phyloP scores from a whole-genome alignment of 2,113 vertebrate species.

The Melanostigma gelatinosum region DNA sequence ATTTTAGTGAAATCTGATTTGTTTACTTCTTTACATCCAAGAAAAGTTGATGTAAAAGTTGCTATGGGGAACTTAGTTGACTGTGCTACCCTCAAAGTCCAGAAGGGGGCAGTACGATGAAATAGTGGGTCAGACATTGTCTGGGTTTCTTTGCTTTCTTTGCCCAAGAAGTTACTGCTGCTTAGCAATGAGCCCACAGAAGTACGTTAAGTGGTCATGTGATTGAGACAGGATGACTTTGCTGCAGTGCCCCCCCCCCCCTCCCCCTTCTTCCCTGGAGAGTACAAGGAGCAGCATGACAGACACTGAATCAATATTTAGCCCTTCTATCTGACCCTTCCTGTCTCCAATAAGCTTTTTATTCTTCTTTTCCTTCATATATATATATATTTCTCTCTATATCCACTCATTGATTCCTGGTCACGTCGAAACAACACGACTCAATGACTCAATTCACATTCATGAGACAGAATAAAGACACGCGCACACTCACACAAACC shows the following conservation, averaged over 20 bases:
- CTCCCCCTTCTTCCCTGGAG: slow-evolving; percentile 18
- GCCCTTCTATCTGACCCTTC: slow-evolving; percentile 34
- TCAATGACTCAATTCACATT: not conserved
- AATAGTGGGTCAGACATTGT: slow-evolving; percentile 7
- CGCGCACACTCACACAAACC: not conserved
- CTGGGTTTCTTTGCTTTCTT: not conserved
- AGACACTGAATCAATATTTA: slow-evolving; percentile 62
- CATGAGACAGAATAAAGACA: not conserved
- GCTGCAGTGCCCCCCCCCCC: slow-evolving; percentile 30
- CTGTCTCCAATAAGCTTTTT: slow-evolving; percentile 25
- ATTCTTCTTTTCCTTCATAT: not conserved
- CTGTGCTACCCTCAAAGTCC: slow-evolving; percentile 28
- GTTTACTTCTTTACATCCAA: not conserved
- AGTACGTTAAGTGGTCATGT: slow-evolving; percentile 51
- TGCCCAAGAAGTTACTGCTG: slow-evolving; percentile 11
- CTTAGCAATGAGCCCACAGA: slow-evolving; percentile 23
- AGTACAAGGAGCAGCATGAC: slow-evolving; percentile 38
- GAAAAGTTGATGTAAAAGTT: not conserved
- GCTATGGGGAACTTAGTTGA: not conserved
- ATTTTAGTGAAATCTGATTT: not conserved
- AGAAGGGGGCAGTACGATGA: slow-evolving; percentile 63
- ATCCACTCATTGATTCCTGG: not conserved
- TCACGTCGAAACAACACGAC: not conserved
- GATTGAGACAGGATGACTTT: slow-evolving; percentile 55
- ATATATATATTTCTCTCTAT: not conserved